Evolutionary conservation across 2,113 vertebrate species (phyloP), one percentile per base, ranked within the genome.

Genomic region (Pagrus major): DNA sequence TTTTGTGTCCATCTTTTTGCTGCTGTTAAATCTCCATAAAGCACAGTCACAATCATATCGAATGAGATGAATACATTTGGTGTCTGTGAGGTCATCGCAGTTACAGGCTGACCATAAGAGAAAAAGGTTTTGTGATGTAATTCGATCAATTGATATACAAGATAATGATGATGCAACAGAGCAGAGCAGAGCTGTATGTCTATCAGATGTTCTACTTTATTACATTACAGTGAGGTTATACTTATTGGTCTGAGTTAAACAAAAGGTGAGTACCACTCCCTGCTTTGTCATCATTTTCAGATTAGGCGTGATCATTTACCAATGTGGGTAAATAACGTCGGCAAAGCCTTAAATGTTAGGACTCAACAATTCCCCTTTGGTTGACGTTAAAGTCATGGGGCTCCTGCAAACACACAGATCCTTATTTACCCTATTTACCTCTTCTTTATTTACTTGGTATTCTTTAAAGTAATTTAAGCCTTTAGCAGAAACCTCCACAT

Each of bases 91-190:
- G 27, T 78, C 41, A 41, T 18, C 21, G 1, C 10, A 41, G 49
- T 14, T 29, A 20, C 2, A 4, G 31, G 41, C 61, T 39, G 46
- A 37, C 54, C 7, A 3, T 25, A 16, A 37, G 20, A 41, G 16
- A 67, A 42, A 44, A 25, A 46, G 41, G 23, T 12, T 59, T 4
- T 18, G 9, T 69, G 25, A 59, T 55, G 11, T 76, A 33, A 84
- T 69, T 37, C 23, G 25, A 81, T 88, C 71, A 77, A 56, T 70
- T 5, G 3, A 68, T 47, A 63, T 58, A 41, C 41, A 71, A 68
- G 58, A 76, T 58, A 39, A 52, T n/a, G 41, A 47, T 20, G n/a
- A 66, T 64, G 63, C 8, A 44, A 60, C 23, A 64, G 54, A 72
- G 37, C 51, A 76, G 46, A 76, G 33, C 44, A 56, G 65, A 75